Conservation (phyloP, 2,797 vertebrate species). For the Chiloscyllium punctatum region DNA sequence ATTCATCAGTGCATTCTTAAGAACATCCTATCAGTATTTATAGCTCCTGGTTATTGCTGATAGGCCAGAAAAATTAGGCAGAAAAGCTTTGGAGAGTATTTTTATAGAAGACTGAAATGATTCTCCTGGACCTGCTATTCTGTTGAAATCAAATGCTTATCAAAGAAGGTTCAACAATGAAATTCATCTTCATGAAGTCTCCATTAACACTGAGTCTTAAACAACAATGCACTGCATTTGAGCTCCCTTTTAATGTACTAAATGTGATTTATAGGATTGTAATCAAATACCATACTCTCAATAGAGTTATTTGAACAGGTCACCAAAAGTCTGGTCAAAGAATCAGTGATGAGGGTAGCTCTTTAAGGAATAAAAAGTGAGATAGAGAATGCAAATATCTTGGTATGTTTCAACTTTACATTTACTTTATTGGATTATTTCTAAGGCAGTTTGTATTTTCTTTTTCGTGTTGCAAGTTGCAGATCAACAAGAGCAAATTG, state of each 20-base stretch:
- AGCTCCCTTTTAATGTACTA: neutral
- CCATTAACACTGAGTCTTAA: neutral
- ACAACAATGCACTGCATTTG: neutral
- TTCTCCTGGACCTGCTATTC: neutral
- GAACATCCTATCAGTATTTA: neutral
- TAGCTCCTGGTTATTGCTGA: neutral
- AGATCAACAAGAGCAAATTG: neutral
- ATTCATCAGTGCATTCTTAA: neutral
- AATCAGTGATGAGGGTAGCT: neutral
- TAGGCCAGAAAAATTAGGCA: neutral
- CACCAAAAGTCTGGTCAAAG: neutral
- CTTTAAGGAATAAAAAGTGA: neutral
- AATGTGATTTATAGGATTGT: neutral
- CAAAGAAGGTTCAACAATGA: neutral
- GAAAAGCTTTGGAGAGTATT: neutral
- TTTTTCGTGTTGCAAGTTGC: neutral
- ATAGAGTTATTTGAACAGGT: neutral
- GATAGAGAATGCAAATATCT: neutral
- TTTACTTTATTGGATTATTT: neutral
- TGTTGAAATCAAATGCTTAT: neutral
- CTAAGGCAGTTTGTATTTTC: neutral
- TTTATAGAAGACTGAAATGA: neutral
- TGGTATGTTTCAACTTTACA: neutral
- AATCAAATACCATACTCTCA: neutral
- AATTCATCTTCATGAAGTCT: neutral